phyloP scores from a whole-genome alignment of 2,113 vertebrate genomes.

The Toxotes jaculatrix region DNA sequence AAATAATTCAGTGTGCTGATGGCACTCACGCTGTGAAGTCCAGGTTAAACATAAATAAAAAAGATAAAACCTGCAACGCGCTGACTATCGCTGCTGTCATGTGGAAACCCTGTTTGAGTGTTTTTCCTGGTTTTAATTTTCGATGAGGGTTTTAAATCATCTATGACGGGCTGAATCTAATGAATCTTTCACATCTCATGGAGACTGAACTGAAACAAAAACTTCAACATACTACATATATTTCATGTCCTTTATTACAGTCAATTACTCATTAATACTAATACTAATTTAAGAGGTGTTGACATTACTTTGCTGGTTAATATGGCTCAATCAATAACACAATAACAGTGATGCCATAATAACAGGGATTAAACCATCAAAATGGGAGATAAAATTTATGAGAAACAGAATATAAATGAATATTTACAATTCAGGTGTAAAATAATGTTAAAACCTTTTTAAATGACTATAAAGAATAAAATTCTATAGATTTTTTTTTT shows the following conservation, averaged over 20 bases:
- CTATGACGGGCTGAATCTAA: neutral
- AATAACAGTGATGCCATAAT: no score
- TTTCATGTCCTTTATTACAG: neutral
- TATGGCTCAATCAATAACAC: neutral
- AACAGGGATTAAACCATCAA: no score
- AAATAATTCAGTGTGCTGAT: constrained; percentile 67
- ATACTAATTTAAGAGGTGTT: no score
- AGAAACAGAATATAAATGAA: no score
- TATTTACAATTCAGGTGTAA: no score
- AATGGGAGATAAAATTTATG: no score
- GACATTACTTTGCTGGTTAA: neutral
- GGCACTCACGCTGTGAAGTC: constrained; percentile 32
- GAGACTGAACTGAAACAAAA: neutral
- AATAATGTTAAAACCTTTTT: no score
- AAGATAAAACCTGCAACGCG: constrained; percentile 16
- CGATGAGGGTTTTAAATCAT: constrained; percentile 21
- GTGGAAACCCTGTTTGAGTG: neutral
- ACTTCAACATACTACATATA: neutral
- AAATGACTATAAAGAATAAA: no score
- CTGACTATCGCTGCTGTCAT: constrained; percentile 10
- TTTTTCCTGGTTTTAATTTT: constrained; percentile 2
- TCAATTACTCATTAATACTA: neutral
- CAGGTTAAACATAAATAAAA: constrained; percentile 46
- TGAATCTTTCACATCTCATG: neutral
- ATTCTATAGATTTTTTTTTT: no score